These are phyloP conservation scores for Trichonephila clavata DNA, from an alignment of 1,140 invertebrate genomes.

Conservation along the genomic window DNA sequence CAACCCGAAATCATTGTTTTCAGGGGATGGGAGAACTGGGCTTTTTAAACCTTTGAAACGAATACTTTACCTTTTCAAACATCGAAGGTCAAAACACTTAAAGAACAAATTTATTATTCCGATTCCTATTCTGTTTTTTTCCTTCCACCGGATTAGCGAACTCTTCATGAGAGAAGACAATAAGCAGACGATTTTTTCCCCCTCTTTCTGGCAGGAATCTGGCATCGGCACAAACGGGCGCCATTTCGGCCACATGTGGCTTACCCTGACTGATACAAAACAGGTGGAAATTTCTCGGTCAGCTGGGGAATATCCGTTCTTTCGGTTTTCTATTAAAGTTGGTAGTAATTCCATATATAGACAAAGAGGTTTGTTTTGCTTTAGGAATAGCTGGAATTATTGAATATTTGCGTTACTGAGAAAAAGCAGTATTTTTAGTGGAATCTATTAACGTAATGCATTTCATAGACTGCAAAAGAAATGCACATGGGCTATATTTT, in stretches of 20 bases:
- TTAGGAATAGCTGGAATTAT: constrained; percentile 57
- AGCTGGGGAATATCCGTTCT: constrained; percentile 62
- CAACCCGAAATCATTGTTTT: no score
- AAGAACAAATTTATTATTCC: not conserved
- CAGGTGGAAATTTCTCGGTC: constrained; percentile 72
- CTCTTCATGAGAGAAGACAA: constrained; percentile 59
- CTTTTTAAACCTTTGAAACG: no score
- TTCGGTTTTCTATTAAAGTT: constrained; percentile 67
- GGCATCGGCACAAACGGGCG: constrained; percentile 67
- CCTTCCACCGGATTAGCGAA: constrained; percentile 42
- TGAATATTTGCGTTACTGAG: constrained; percentile 24
- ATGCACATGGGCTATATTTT: not conserved
- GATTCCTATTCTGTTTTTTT: not conserved
- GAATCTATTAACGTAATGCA: constrained; percentile 7
- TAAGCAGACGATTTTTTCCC: constrained; percentile 66
- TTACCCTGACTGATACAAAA: constrained; percentile 69
- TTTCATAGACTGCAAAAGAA: not conserved
- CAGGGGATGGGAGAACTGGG: no score
- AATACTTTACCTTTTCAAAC: no score
- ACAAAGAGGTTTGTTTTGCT: constrained; percentile 65
- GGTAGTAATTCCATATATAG: constrained; percentile 68
- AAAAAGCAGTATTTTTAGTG: constrained; percentile 30
- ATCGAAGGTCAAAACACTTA: not conserved
- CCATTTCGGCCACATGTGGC: constrained; percentile 72
- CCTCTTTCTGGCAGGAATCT: constrained; percentile 33